A percentile compares a stretch with the other conserved stretches of the same genome.
Conservation (phyloP, 2,113 vertebrate species). For the Oncorhynchus kisutch region DNA sequence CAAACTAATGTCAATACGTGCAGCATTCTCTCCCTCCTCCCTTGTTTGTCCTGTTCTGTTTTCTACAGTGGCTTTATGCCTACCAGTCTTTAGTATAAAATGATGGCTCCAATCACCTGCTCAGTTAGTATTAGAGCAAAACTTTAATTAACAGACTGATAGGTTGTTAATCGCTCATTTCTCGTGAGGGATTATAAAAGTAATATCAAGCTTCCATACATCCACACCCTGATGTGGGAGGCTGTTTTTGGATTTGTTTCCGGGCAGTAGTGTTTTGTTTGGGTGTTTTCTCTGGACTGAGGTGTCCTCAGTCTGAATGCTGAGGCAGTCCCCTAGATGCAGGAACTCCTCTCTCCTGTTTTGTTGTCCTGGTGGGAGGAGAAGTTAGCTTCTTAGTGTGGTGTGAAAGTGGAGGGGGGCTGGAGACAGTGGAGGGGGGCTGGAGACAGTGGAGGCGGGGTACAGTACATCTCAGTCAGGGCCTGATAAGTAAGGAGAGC, state of each 20-base stretch:
- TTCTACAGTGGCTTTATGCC: too few species aligned
- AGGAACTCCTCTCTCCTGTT: not conserved
- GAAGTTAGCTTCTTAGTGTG: not conserved
- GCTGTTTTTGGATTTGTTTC: not conserved
- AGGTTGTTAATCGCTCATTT: not conserved
- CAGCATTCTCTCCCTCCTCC: too few species aligned
- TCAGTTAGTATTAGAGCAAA: not conserved
- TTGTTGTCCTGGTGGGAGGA: not conserved
- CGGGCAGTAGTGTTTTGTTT: not conserved
- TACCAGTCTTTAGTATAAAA: too few species aligned
- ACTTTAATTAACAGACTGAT: not conserved
- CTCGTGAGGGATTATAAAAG: not conserved
- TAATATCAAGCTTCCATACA: not conserved
- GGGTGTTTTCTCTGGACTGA: not conserved
- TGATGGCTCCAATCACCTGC: not conserved
- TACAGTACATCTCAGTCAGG: not conserved
- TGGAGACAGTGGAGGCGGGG: not conserved
- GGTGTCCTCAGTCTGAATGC: not conserved
- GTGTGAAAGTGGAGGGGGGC: not conserved
- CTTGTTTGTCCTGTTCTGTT: too few species aligned
- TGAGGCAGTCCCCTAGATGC: not conserved
- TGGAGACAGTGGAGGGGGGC: not conserved
- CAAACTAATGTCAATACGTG: too few species aligned
- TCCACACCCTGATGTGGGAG: not conserved
- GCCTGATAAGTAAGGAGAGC: constrained; percentile 11